Evolutionary conservation across 2,113 vertebrate species (phyloP), one percentile per base, ranked within the genome.

Genomic region (Trinectes maculatus): DNA sequence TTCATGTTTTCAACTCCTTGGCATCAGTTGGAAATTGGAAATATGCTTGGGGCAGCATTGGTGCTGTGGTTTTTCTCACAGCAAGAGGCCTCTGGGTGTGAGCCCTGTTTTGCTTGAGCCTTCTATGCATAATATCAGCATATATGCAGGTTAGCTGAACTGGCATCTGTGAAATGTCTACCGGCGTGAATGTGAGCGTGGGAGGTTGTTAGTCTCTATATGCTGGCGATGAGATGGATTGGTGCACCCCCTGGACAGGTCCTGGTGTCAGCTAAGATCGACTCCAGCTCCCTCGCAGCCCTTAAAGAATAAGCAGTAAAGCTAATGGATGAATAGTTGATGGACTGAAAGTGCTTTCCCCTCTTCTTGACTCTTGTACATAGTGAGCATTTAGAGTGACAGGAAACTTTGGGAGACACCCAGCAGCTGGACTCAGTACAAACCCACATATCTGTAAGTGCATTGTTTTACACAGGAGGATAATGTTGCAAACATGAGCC

Each of bases 401-500:
- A 36, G 59, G 59, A 28, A 59, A 33, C 33, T n/a, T 63, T 53
- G 26, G 47, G 51, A 60, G 39, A 43, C 59, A 55, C 55, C 61
- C 49, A 52, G 34, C 31, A 57, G 54, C 65, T 39, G 18, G 7
- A 22, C 60, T 59, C 16, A 0, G 16, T 60, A 39, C 54, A 72
- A 66, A 46, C 18, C 29, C 51, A 16, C 12, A 9, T 62, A 29
- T 77, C 34, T 68, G 42, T 53, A 28, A 59, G 37, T 51, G 43
- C 53, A 64, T 39, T 77, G 48, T 79, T 62, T 22, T 47, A 57
- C 64, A 64, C 59, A 33, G 22, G 24, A 66, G 51, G 70, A 57
- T 67, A 54, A 51, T 73, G 72, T 80, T 76, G 43, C 70, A 81
- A 64, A 74, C 42, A 31, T 11, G 49, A 67, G 61, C 61, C n/a